Evolutionary conservation across 2,113 vertebrate genomes (phyloP), one percentile per base, ranked within the genome.

Genomic region (Terrapene triunguis): DNA sequence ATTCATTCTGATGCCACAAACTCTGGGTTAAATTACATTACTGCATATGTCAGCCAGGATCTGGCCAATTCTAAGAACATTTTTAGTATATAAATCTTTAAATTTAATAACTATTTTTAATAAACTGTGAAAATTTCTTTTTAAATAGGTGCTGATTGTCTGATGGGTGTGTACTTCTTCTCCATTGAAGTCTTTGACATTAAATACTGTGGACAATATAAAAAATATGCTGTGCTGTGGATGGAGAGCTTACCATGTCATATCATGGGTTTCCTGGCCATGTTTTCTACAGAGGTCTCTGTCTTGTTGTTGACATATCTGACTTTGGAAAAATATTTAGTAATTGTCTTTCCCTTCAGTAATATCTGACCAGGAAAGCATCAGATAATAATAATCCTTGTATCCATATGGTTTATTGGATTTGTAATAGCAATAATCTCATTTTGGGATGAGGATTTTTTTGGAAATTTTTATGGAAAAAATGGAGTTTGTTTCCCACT

Each of bases 151-250:
- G 99, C 98, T 11, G 99, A 99, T 97, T 99, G 98, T 95, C 98
- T 99, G 92, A 99, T 99, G 99, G 99, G 99, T 0, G 95, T 99
- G 42, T 99, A 99, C 62, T 97, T 99, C n/a, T 99, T 99, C 91
- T 99, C 99, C n/a, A 91, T 98, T 32, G 99, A 99, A 1, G 95
- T 98, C 85, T 99, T 98, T 48, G 98, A 99, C 83, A 92, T 99
- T 14, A 99, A 98, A 92, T 99, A 99, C 78, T 97, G 98, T 0
- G 98, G 99, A 1, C 98, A 99, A 88, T 99, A 99, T 95, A 99
- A 99, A 95, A 98, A 99, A 25, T 98, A 99, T 0, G 98, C 99
- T 2, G 93, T 99, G 80, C 80, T 98, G 69, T 99, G 99, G 99
- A 99, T 99, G 98, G 99, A 98, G 90, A 99, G 98, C 27, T 55